These are phyloP conservation scores for Acanthisitta chloris DNA, from an alignment of 2,113 vertebrate species.

Conservation along the genomic window DNA sequence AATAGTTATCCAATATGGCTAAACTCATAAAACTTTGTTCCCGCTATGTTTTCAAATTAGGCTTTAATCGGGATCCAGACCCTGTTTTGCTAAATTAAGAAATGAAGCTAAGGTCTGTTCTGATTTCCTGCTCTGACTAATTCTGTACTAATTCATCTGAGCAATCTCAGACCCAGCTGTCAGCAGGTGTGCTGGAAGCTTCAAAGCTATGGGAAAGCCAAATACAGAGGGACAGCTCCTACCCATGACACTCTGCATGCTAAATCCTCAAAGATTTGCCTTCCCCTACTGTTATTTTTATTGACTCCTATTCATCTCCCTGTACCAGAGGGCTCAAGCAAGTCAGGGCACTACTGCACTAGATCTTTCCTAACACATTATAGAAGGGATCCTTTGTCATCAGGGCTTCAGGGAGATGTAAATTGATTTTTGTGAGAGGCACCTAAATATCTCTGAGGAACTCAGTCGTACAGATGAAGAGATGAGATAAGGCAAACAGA, in stretches of 20 bases:
- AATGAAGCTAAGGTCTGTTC: background rate
- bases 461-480: background rate
- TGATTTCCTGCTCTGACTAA: background rate
- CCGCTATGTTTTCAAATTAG: background rate
- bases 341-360: background rate
- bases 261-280: background rate
- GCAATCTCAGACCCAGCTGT: background rate
- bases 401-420: background rate
- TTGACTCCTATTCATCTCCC: background rate
- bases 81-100: background rate
- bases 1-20: background rate
- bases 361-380: background rate
- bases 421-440: background rate
- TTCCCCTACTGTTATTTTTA: background rate
- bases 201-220: background rate
- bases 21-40: background rate
- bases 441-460: background rate
- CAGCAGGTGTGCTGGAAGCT: background rate
- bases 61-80: background rate
- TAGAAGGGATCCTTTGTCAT: background rate
- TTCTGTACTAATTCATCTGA: background rate
- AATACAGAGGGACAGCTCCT: background rate
- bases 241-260: rapidly evolving
- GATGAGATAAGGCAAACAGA: background rate
- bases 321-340: background rate